Conservation (phyloP, 2,888 invertebrate genomes). For the Oscheius sp. region DNA sequence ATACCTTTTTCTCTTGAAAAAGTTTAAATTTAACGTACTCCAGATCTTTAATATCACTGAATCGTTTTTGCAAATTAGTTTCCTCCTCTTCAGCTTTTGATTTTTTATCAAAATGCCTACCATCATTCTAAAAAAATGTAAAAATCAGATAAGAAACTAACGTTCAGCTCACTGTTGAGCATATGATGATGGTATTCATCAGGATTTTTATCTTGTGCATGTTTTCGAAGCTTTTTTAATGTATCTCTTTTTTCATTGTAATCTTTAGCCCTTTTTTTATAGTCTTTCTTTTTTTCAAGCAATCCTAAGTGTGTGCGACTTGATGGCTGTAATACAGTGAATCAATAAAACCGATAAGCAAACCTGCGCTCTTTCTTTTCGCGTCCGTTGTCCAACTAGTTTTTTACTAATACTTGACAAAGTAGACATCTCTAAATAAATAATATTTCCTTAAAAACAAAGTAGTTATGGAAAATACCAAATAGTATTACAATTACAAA, state of each 20-base stretch:
- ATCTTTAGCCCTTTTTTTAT: slow-evolving; percentile 66
- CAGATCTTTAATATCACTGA: slow-evolving; percentile 89
- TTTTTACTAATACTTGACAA: slow-evolving; percentile 56
- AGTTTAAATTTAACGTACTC: slow-evolving; percentile 85
- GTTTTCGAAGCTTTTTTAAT: slow-evolving; percentile 82
- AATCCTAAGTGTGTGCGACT: slow-evolving; percentile 56
- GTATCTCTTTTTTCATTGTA: slow-evolving; percentile 76
- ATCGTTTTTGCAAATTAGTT: slow-evolving; percentile 81
- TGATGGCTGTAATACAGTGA: slow-evolving; percentile 41
- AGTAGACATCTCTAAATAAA: slow-evolving; percentile 51
- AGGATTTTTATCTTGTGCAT: slow-evolving; percentile 90
- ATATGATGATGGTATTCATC: slow-evolving; percentile 99
- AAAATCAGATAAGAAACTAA: slow-evolving; percentile 41
- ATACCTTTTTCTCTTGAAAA: slow-evolving; percentile 62
- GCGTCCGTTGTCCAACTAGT: slow-evolving; percentile 53
- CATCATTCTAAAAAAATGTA: slow-evolving; percentile 36
- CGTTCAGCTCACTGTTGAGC: slow-evolving; percentile 83
- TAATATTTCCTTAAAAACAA: not conserved
- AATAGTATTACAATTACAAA: not conserved
- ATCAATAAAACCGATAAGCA: not conserved
- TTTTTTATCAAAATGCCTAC: slow-evolving; percentile 53
- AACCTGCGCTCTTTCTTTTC: slow-evolving; percentile 59
- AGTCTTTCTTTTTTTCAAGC: slow-evolving; percentile 70
- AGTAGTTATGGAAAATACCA: not conserved
- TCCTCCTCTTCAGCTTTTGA: slow-evolving; percentile 75